A percentile compares a stretch with the other conserved stretches of the same genome.
Evolutionary conservation across 1,140 invertebrate genomes (phyloP).

Genomic region (Lasioglossum baleicum): DNA sequence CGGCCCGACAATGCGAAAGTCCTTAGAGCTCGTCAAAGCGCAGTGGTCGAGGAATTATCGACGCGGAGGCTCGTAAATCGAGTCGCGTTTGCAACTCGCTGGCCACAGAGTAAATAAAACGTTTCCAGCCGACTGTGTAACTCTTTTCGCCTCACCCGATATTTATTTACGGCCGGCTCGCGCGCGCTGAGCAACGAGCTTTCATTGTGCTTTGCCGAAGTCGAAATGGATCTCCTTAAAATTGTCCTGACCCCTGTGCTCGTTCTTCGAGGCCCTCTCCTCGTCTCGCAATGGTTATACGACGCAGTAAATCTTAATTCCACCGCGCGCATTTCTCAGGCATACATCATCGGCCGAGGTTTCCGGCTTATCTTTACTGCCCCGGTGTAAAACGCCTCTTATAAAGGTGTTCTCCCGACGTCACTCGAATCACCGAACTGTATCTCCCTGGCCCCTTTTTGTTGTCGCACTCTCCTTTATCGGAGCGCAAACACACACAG

Average conservation of each 20-base stretch:
- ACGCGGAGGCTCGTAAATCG: slow-evolving; percentile 49
- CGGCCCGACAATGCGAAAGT: not conserved
- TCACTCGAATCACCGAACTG: slow-evolving; percentile 10
- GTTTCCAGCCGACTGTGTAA: not conserved
- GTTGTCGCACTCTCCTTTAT: slow-evolving; percentile 12
- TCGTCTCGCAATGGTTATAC: slow-evolving; percentile 56
- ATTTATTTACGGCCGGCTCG: slow-evolving; percentile 55
- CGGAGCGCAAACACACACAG: not conserved
- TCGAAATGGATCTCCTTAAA: slow-evolving; percentile 49
- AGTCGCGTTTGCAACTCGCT: slow-evolving; percentile 32
- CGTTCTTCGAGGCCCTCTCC: not conserved
- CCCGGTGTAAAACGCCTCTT: slow-evolving; percentile 34
- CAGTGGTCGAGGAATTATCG: slow-evolving; percentile 39
- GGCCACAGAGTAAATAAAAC: slow-evolving; percentile 59
- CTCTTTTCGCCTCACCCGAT: slow-evolving; percentile 23
- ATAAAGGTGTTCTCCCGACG: slow-evolving; percentile 48
- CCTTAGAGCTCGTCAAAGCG: slow-evolving; percentile 16
- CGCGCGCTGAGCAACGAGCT: slow-evolving; percentile 29
- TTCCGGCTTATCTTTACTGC: slow-evolving; percentile 59
- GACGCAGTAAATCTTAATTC: slow-evolving; percentile 64
- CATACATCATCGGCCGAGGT: slow-evolving; percentile 51
- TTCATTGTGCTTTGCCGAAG: slow-evolving; percentile 52
- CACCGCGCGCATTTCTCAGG: slow-evolving; percentile 51
- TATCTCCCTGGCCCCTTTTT: slow-evolving; percentile 33
- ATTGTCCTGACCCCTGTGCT: slow-evolving; percentile 25